Base-by-base conservation (phyloP, 1,140 invertebrate genomes). In the Dendrolimus punctatus region DNA sequence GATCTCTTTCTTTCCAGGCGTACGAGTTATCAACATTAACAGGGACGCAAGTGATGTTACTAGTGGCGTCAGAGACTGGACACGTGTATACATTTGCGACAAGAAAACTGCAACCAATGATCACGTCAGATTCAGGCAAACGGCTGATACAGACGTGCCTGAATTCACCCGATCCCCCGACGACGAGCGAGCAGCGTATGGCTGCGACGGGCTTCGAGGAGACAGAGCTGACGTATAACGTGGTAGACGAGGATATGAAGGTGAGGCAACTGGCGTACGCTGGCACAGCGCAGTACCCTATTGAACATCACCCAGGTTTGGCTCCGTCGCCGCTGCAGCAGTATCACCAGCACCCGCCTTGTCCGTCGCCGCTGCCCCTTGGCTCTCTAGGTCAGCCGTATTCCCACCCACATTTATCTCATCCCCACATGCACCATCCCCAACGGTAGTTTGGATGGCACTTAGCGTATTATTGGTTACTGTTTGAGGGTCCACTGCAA, bases 31-130 rank as follows among this genome's bases (percentile, higher is more conserved):
- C 98, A 55, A 99, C 98, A 53, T 82, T 99, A 83, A 99, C 99
- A 46, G 98, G 99, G 8, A 99, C 99, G 8, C 98, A 99, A 90
- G 98, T 99, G 80, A 99, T 98, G 96, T 87, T 98, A 52, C 88
- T 98, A 71, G 97, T 98, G 53, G 97, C 96, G 39, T 97, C 95
- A 40, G 97, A 98, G 85, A 98, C 96, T 8, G 97, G 98, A 5
- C 99, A 99, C 89, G 98, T 99, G 65, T 99, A 99, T 88, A 99
- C 99, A 48, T 99, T 99, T 89, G 98, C 99, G 40, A 99, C 99
- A 47, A 90, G 97, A 53, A 99, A 99, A 87, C 90, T 99, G 44
- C 98, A 99, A 85, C 99, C 98, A 49, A 99, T 99, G 98, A 99
- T 99, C 79, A 99, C 97, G 8, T 98, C 96, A 67, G 98, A 99